Percentiles rank a stretch among this genome's conserved stretches.
phyloP scores from a whole-genome alignment of 2,113 vertebrate species.

The Pontoporia blainvillei region DNA sequence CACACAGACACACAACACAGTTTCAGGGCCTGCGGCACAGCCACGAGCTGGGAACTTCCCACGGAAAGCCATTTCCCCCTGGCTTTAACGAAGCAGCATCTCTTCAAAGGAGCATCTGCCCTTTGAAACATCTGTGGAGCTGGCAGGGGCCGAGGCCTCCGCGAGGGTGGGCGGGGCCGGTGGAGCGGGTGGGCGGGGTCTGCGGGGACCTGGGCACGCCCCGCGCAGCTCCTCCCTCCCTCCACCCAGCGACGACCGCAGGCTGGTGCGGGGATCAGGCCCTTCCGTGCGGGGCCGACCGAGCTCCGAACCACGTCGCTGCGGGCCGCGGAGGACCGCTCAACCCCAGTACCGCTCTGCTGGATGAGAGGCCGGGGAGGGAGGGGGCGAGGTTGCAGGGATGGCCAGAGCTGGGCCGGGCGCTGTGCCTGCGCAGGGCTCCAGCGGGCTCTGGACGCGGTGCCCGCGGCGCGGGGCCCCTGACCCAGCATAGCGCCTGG shows the following conservation, averaged over 20 bases:
- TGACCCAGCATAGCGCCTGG: not conserved
- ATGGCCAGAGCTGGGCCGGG: not conserved
- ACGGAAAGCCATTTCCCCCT: not conserved
- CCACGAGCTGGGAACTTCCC: not conserved
- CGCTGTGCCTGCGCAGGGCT: not conserved
- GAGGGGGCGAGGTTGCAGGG: not conserved
- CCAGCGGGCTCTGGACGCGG: too few species aligned
- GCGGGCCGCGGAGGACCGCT: not conserved
- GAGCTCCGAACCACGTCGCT: too few species aligned
- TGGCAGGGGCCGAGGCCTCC: too few species aligned
- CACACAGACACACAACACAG: not conserved
- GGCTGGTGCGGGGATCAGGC: not conserved
- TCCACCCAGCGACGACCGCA: too few species aligned
- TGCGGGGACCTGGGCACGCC: not conserved
- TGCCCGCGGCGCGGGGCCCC: rapidly evolving
- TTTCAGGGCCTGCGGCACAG: not conserved
- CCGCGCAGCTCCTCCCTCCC: not conserved
- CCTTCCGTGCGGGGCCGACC: not conserved
- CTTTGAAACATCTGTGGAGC: not conserved
- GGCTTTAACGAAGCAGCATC: not conserved
- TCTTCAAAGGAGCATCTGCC: not conserved
- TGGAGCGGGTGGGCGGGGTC: not conserved
- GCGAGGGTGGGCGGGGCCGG: too few species aligned
- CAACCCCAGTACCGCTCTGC: not conserved
- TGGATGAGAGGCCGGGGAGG: not conserved